phyloP scores from a whole-genome alignment of 64 coral and sea anemone species.

The Acropora tenuis region DNA sequence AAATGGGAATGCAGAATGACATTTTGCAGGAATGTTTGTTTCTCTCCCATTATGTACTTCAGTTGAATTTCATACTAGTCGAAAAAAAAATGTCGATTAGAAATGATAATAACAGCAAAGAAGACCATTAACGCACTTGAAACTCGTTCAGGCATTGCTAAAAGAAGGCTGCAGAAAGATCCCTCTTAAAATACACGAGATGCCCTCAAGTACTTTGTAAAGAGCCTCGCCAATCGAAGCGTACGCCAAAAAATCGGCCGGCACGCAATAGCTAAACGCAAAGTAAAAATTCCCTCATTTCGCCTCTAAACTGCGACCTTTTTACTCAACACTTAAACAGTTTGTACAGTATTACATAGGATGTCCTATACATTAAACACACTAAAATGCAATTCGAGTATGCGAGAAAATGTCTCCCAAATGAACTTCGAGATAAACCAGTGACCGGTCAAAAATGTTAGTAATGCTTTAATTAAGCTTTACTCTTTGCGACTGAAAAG shows the following conservation, averaged over 20 bases:
- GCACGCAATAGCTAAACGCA: not conserved
- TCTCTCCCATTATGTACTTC: not conserved
- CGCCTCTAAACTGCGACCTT: not conserved
- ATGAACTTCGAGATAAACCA: not conserved
- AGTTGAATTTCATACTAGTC: not conserved
- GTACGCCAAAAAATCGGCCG: not conserved
- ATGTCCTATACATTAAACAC: not conserved
- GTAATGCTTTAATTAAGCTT: not conserved
- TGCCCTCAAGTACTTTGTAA: not conserved
- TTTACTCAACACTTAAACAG: not conserved
- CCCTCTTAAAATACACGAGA: not conserved
- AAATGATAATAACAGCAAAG: not conserved
- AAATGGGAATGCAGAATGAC: no score
- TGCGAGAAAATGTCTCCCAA: not conserved
- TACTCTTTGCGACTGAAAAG: not conserved
- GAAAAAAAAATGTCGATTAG: constrained; percentile 7
- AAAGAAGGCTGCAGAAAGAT: not conserved
- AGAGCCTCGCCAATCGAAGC: not conserved
- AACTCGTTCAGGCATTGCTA: constrained; percentile 19
- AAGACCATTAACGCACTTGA: constrained; percentile 12
- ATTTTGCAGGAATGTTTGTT: no score
- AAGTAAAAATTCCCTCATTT: not conserved
- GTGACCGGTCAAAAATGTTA: not conserved
- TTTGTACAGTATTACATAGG: not conserved
- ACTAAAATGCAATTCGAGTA: not conserved